Evolutionary conservation across 2,797 vertebrate genomes (phyloP), one percentile per base, ranked within the genome.

Genomic region (Oreochromis mossambicus): DNA sequence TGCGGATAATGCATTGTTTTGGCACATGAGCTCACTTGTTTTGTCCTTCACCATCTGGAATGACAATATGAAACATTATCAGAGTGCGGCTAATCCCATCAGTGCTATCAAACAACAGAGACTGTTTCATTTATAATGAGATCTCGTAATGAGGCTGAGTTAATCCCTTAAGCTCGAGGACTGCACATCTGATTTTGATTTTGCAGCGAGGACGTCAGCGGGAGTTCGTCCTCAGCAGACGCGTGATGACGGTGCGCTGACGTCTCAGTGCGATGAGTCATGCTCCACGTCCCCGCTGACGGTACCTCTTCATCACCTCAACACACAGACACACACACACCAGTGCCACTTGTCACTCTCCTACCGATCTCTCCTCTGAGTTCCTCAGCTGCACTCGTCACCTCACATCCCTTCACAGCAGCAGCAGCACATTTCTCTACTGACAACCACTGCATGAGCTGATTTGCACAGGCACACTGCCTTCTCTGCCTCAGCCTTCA

Each of bases 211-310:
- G 78, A 89, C 83, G 66, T 90, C 84, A 84, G 87, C 46, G 26
- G 76, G 63, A 82, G 78, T 88, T 84, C 82, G 29, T 84, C 82
- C 87, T 92, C 87, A 86, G 77, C 90, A 92, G 87, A 93, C 83
- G 55, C 70, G 85, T 84, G 92, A 92, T 95, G 95, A 96, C 93
- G 93, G 26, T 80, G 79, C 54, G 29, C 83, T 96, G 95, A 96
- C 94, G 95, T 95, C 93, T 92, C 84, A 58, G 38, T 29, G n/a
- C 79, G 88, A 92, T 96, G 95, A 96, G 88, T 96, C 96, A 96
- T 82, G 34, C 87, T 90, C 91, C 88, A 88, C 75, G 79, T 93
- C 83, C 80, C 70, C 77, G 55, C 73, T 79, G 82, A 89, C 56
- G 41, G 61, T 84, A 78, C 81, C 78, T 56, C 83, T 79, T 87